Evolutionary conservation across 2,888 invertebrate species (phyloP), one percentile per base, ranked within the genome.

Genomic region (Drosophila testacea): DNA sequence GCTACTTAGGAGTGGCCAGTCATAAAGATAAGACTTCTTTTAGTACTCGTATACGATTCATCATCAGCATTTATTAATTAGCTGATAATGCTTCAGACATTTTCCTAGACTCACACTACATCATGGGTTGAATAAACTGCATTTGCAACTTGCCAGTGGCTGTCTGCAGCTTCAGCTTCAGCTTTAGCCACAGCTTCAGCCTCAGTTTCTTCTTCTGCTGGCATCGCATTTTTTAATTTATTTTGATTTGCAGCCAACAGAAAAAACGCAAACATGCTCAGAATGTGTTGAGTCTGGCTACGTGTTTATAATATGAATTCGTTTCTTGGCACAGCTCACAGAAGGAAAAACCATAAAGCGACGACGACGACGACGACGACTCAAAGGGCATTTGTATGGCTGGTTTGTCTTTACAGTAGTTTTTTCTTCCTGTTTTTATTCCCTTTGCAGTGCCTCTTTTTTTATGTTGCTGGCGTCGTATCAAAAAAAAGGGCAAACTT

Each of bases 261-360:
- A 30, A 60, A 38, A 48, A 52, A 60, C 64, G 61, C 63, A 70
- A 80, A 68, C 69, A 57, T 59, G 51, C 60, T 30, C 41, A 32
- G 64, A 74, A 74, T 65, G 76, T 78, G 79, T 69, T 77, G 79
- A 78, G 75, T 57, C 61, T 36, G 63, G 61, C 71, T 77, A 81
- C 81, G 81, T 82, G 81, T 77, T 77, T 69, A 81, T 69, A 83
- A 86, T 83, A 72, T 75, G 60, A 74, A 81, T 48, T 62, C 56
- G 38, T 66, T 75, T 77, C 70, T 77, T 77, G 77, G 77, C 77
- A 77, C 47, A 46, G 56, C 38, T 61, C 65, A 39, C 54, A 41
- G 30, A 65, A 57, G 41, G 63, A 38, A 41, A 13, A 63, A 57
- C 54, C 63, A 71, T 47, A 56, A 62, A 66, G 73, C 64, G 65